phyloP scores from a whole-genome alignment of 2,113 vertebrate species.

The Chauna torquata region DNA sequence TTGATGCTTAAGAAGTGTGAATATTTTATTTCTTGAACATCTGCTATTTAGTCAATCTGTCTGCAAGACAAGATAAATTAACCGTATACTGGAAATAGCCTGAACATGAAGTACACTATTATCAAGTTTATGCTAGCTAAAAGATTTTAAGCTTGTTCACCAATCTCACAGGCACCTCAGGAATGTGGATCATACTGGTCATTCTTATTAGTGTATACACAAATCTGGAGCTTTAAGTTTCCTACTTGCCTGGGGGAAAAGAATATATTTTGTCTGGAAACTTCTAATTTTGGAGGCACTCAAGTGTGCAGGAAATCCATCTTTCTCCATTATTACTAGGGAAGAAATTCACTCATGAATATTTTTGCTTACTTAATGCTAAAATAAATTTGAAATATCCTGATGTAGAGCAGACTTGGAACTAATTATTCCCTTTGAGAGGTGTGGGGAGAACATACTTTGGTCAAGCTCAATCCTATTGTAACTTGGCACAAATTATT shows the following conservation, averaged over 20 bases:
- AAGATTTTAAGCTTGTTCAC: not conserved
- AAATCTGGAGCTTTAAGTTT: not conserved
- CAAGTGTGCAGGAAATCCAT: not conserved
- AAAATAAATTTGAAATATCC: not conserved
- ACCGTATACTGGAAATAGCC: not conserved
- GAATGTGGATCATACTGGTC: not conserved
- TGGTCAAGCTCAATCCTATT: not conserved
- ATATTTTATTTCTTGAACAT: constrained; percentile 8
- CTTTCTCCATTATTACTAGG: not conserved
- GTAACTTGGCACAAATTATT: not conserved
- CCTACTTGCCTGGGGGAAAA: not conserved
- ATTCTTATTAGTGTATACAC: not conserved
- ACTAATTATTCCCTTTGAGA: constrained; percentile 11
- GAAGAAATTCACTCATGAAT: not conserved
- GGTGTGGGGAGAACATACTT: not conserved
- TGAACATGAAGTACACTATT: not conserved
- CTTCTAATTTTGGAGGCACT: not conserved
- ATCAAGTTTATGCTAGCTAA: not conserved
- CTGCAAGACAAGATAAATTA: constrained; percentile 18
- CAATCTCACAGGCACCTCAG: not conserved
- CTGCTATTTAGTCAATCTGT: constrained; percentile 12
- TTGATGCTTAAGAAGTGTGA: not conserved
- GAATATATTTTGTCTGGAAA: not conserved
- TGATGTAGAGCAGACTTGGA: not conserved
- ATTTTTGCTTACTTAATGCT: not conserved